These are phyloP conservation scores for Sycophaga agraensis DNA, from an alignment of 1,140 invertebrate species.

Conservation along the genomic window DNA sequence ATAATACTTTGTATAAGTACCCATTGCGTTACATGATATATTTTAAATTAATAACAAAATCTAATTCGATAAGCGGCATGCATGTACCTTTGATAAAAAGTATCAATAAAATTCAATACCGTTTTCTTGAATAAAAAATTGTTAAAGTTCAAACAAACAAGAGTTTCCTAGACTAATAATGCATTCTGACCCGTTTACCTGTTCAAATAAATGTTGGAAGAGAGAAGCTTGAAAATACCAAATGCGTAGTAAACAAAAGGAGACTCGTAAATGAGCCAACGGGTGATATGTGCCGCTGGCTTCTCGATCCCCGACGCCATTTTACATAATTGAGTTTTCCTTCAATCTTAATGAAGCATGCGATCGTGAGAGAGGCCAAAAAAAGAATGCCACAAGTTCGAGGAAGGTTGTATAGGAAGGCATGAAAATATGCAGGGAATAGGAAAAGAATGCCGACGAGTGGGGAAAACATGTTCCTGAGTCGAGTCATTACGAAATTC, in stretches of 20 bases:
- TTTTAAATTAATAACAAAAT: no score
- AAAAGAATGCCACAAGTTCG: background rate
- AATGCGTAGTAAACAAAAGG: background rate
- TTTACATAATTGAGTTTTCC: constrained; percentile 9
- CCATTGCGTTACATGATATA: no score
- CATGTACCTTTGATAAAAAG: no score
- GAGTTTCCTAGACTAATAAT: no score
- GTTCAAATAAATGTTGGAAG: no score
- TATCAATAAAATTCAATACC: no score
- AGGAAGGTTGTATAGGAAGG: background rate
- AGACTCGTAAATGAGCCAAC: background rate
- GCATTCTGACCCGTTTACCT: no score
- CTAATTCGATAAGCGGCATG: no score
- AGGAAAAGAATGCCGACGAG: background rate
- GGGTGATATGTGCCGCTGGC: no score
- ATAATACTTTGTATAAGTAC: no score
- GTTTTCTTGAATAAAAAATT: no score
- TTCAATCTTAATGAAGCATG: background rate
- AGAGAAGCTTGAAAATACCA: background rate
- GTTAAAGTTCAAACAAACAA: no score
- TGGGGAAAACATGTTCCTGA: constrained; percentile 8
- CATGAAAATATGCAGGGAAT: constrained; percentile 8
- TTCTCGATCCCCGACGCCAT: background rate
- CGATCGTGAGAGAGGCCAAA: background rate
- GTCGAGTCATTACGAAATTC: constrained; percentile 18